Evolutionary conservation across 2,113 vertebrate genomes (phyloP), one percentile per base, ranked within the genome.

Genomic region (Salvator merianae): DNA sequence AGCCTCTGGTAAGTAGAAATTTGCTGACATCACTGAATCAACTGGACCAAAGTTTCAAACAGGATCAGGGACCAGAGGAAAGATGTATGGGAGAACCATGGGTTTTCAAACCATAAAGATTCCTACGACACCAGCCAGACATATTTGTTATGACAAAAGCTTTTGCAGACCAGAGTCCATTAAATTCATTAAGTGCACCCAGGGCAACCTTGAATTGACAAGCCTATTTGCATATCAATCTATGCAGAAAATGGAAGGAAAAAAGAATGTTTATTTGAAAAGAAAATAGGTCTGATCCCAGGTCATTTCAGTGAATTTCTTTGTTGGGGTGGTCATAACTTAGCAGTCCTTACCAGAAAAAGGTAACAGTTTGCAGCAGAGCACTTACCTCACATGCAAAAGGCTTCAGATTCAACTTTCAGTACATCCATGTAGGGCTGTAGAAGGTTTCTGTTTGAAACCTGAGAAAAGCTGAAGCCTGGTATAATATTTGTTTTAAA

Each of bases 1-100:
- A 68, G 7, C 10, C 24, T 36, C 28, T 30, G 94, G 95, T 95
- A 83, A 96, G 95, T 10, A 47, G 20, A 80, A 50, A 65, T 1
- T 16, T 43, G 12, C 7, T 22, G 0, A 1, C 22, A 22, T 50
- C 24, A 30, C 24, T 47, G 12, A 28, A 47, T 10, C 24, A 30
- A 4, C 4, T 22, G 16, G 34, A 30, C 13, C 38, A 63, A 66
- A 43, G 55, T 38, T 59, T 12, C 34, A 63, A 63, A 77, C 4
- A 79, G 78, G 63, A 79, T 16, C 77, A 22, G 43, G 26, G 4
- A 5, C 16, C 20, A 16, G 4, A 9, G 73, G 43, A 32, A 32
- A 59, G 43, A 43, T 10, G 30, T n/a, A 30, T 4, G n/a, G 22
- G 20, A 59, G 24, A 26, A 9, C 7, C 24, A 32, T 66, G 20